These are phyloP conservation scores for Coelinius sp. DNA, from an alignment of 2,888 invertebrate genomes.

Conservation along the genomic window DNA sequence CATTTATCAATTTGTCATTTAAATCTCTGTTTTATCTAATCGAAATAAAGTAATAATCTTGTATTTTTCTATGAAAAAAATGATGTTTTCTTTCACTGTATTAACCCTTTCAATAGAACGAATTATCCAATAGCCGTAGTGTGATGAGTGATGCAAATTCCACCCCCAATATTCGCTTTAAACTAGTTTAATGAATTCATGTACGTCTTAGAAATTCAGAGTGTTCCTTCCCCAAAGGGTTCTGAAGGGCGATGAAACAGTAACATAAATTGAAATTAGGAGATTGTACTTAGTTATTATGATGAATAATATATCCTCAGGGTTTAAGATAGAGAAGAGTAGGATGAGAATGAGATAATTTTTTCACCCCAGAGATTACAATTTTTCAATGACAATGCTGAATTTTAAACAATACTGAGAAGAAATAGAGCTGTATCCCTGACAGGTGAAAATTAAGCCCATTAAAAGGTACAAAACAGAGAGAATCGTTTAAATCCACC, in stretches of 20 bases:
- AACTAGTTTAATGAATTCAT: conserved; percentile 34
- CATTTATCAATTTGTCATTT: background rate
- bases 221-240: background rate
- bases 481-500: conserved; percentile 16
- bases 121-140: background rate
- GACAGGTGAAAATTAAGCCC: background rate
- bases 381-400: too few relatives aligned
- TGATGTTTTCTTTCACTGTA: conserved; percentile 26
- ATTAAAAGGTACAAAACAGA: background rate
- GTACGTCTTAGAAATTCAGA: conserved; percentile 28
- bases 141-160: conserved; percentile 1
- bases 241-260: conserved; percentile 39
- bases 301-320: conserved; percentile 25
- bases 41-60: conserved; percentile 32
- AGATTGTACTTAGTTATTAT: conserved; percentile 28
- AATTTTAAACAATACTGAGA: background rate
- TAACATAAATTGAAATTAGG: conserved; percentile 40
- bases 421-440: background rate
- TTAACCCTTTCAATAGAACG: too few relatives aligned
- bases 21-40: conserved; percentile 18
- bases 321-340: background rate
- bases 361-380: too few relatives aligned
- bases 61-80: conserved; percentile 16
- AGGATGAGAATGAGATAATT: too few relatives aligned
- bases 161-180: conserved; percentile 21